phyloP scores from a whole-genome alignment of 2,113 vertebrate species.

The Pipa parva region DNA sequence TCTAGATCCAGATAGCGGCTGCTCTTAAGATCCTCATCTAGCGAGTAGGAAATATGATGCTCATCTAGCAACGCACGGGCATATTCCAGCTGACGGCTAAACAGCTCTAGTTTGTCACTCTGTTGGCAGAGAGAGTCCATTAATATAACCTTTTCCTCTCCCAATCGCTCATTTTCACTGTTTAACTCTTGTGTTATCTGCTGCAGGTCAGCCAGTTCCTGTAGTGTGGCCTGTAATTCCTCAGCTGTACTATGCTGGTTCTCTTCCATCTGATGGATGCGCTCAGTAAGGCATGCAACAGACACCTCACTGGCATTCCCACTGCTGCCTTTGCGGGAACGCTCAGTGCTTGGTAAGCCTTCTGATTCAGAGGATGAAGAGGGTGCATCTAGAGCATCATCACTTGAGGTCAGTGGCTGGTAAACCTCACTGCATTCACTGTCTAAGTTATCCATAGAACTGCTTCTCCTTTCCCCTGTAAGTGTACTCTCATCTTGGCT shows the following conservation, averaged over 20 bases:
- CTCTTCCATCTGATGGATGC: constrained; percentile 96
- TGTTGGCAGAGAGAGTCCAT: constrained; percentile 95
- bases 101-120: constrained; percentile 84
- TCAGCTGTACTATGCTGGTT: constrained; percentile 92
- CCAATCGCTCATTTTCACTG: constrained; percentile 88
- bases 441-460: constrained; percentile 87
- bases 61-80: constrained; percentile 84
- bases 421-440: constrained; percentile 93
- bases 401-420: constrained; percentile 87
- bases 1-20: constrained; percentile 92
- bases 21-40: constrained; percentile 88
- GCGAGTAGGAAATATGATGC: constrained; percentile 75
- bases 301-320: constrained; percentile 85
- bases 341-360: constrained; percentile 75
- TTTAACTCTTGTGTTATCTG: constrained; percentile 92
- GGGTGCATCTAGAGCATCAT: constrained; percentile 87
- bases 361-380: constrained; percentile 83
- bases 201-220: constrained; percentile 88
- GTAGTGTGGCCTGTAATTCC: constrained; percentile 89
- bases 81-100: constrained; percentile 84
- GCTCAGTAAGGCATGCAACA: constrained; percentile 85
- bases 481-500: constrained; percentile 73
- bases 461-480: constrained; percentile 81
- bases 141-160: constrained; percentile 88
- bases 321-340: constrained; percentile 80